Evolutionary conservation across 2,113 vertebrate genomes (phyloP).

Genomic region (Ranitomeya imitator): DNA sequence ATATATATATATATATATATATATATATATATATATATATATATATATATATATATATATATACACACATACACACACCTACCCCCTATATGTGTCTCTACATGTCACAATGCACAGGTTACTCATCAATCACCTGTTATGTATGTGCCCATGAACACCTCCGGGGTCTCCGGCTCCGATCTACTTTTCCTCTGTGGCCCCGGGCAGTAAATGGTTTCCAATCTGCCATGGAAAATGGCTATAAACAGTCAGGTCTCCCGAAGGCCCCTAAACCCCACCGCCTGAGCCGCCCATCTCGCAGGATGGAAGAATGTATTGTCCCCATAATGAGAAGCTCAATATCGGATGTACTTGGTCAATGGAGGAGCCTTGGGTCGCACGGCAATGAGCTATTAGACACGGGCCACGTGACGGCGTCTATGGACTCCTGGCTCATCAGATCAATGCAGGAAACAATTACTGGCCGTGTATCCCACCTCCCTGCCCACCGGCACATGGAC

Average conservation of each 20-base stretch:
- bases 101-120: not conserved
- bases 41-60: no score
- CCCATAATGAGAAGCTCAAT: constrained; percentile 40
- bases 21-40: no score
- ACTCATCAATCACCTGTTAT: not conserved
- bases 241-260: not conserved
- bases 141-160: not conserved
- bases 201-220: not conserved
- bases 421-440: not conserved
- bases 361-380: not conserved
- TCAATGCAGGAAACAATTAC: constrained; percentile 52
- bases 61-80: no score
- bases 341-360: not conserved
- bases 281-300: not conserved
- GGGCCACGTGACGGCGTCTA: not conserved
- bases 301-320: constrained; percentile 40
- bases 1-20: no score
- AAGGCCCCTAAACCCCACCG: not conserved
- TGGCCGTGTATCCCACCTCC: constrained; percentile 14
- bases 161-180: not conserved
- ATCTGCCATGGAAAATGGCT: not conserved
- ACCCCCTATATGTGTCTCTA: not conserved
- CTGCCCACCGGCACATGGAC: constrained; percentile 25
- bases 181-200: not conserved
- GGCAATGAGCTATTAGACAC: constrained; percentile 17